These are phyloP conservation scores for Urosaurus nigricauda DNA, from an alignment of 2,797 vertebrate genomes.

Conservation along the genomic window DNA sequence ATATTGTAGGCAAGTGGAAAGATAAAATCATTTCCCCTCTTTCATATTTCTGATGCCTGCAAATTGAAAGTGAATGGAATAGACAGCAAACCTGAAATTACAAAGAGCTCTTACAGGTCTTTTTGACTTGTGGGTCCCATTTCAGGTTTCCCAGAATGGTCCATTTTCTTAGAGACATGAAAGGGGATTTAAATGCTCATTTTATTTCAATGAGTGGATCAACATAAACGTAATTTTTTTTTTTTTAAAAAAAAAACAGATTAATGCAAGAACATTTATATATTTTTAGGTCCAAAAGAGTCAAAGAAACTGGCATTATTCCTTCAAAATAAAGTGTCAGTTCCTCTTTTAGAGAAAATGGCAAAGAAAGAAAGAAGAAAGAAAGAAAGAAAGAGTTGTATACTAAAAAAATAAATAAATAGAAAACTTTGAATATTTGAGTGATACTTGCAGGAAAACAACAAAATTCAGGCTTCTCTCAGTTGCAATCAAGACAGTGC, in stretches of 20 bases:
- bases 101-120: too few species aligned
- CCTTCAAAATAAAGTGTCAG: neutral
- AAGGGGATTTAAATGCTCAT: neutral
- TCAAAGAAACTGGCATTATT: neutral
- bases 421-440: neutral
- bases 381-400: neutral
- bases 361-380: neutral
- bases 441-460: neutral
- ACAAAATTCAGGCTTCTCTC: constrained; percentile 2
- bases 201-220: neutral
- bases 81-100: too few species aligned
- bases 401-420: neutral
- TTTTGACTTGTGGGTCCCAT: too few species aligned
- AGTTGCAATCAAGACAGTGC: neutral
- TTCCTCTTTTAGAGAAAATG: neutral
- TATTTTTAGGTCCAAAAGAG: neutral
- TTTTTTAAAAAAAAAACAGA: too few species aligned
- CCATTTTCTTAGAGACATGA: neutral
- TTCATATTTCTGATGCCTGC: too few species aligned
- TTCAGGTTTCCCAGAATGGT: neutral
- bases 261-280: neutral
- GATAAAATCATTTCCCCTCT: too few species aligned
- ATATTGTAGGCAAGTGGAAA: too few species aligned
- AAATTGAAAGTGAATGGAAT: too few species aligned
- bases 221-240: neutral